Conservation (phyloP, 2,797 vertebrate genomes). For the Danio choprae region DNA sequence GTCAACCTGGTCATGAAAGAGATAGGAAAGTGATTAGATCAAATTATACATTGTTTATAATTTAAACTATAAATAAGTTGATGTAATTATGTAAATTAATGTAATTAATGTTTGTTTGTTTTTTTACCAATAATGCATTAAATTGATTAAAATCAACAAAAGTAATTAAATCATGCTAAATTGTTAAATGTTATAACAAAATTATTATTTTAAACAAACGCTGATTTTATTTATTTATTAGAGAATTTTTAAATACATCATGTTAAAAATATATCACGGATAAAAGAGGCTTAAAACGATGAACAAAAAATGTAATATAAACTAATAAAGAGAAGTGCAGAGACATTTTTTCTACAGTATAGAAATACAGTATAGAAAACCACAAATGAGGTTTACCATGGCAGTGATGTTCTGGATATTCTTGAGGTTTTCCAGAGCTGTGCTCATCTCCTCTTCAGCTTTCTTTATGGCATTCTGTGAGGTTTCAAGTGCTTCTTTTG, state of each 20-base stretch:
- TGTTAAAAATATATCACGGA: no score
- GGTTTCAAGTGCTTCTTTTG: constrained; percentile 70
- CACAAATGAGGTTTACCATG: constrained; percentile 62
- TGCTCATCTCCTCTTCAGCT: constrained; percentile 70
- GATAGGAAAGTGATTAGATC: not conserved
- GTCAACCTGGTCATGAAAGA: constrained; percentile 70
- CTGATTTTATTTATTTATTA: no score
- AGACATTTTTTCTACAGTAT: no score
- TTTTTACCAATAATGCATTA: not conserved
- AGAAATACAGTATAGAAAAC: not conserved
- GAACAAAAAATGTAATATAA: no score
- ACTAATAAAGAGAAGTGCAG: no score
- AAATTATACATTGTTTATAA: not conserved
- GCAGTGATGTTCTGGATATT: constrained; percentile 68
- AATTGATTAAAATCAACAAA: not conserved
- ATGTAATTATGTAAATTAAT: no score
- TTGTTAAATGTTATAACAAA: no score
- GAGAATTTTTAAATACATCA: no score
- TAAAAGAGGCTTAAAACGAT: no score
- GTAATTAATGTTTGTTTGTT: no score
- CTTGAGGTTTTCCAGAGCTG: constrained; percentile 70
- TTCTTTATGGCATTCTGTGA: constrained; percentile 68
- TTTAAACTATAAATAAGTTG: no score
- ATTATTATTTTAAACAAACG: no score
- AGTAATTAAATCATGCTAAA: not conserved